Percentiles rank a stretch among this genome's conserved stretches.
Evolutionary conservation across 2,888 invertebrate genomes (phyloP).

Genomic region (Drosophila maculinotata): DNA sequence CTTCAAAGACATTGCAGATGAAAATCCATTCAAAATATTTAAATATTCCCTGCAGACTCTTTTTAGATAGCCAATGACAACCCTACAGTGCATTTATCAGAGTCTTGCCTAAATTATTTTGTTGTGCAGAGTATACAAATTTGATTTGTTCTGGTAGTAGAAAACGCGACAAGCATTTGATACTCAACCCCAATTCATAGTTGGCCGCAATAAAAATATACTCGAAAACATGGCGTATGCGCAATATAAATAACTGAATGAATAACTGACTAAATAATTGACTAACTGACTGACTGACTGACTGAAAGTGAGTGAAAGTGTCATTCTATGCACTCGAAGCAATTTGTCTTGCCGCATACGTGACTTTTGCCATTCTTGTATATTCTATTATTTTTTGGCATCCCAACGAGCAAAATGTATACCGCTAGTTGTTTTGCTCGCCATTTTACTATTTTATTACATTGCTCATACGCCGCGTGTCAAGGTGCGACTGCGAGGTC

Average conservation of each 20-base stretch:
- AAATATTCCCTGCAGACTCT: too few relatives aligned
- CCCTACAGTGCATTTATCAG: not conserved
- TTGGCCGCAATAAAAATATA: conserved; percentile 72
- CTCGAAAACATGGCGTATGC: conserved; percentile 69
- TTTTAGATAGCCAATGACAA: not conserved
- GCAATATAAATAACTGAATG: conserved; percentile 78
- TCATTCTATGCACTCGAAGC: conserved; percentile 64
- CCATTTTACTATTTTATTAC: conserved; percentile 54
- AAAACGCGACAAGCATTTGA: conserved; percentile 46
- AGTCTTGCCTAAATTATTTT: not conserved
- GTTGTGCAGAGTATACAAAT: conserved; percentile 27
- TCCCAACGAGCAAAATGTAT: conserved; percentile 44
- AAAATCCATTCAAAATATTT: not conserved
- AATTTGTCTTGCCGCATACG: conserved; percentile 75
- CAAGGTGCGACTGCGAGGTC: conserved; percentile 71
- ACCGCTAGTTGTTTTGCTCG: conserved; percentile 40
- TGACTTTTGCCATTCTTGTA: conserved; percentile 62
- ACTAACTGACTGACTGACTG: conserved; percentile 18
- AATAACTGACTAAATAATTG: conserved; percentile 41
- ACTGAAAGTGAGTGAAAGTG: conserved; percentile 53
- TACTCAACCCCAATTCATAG: conserved; percentile 53
- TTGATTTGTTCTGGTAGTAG: conserved; percentile 6
- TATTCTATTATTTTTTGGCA: conserved; percentile 30
- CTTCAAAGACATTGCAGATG: not conserved
- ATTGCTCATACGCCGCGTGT: conserved; percentile 60